A percentile compares a stretch with the other conserved stretches of the same genome.
Conservation (phyloP, 2,797 vertebrate genomes). For the Xenops minutus region DNA sequence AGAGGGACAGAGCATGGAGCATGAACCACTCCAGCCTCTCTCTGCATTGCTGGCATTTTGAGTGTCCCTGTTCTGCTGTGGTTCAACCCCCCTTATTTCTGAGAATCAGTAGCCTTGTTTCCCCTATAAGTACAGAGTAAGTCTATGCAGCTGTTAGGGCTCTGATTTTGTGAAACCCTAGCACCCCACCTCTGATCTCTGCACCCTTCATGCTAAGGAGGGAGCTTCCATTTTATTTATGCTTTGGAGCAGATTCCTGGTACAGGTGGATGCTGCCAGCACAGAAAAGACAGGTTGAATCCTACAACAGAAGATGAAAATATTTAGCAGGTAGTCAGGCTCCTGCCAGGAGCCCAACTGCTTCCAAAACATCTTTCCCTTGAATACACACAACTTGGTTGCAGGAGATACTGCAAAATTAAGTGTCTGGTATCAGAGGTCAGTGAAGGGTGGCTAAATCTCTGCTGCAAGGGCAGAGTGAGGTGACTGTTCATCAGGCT, state of each 20-base stretch:
- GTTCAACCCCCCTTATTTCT: neutral
- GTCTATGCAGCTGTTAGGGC: neutral
- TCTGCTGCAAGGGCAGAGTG: neutral
- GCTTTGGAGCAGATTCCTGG: neutral
- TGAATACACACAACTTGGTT: neutral
- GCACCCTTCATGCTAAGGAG: neutral
- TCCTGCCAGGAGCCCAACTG: neutral
- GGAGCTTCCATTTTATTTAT: neutral
- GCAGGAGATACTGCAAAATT: neutral
- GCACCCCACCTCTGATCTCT: neutral
- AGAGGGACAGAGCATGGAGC: neutral
- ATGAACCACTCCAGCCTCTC: neutral
- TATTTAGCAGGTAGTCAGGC: neutral
- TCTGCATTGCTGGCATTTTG: neutral
- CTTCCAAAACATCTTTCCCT: neutral
- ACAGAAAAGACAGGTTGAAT: neutral
- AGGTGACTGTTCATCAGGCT: fast-evolving
- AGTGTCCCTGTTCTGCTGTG: neutral
- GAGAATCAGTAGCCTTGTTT: neutral
- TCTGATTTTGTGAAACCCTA: neutral
- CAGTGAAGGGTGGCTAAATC: fast-evolving
- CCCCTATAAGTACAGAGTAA: neutral
- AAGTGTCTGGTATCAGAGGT: neutral
- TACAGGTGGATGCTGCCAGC: neutral
- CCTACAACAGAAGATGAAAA: neutral